Conservation (phyloP, 2,113 vertebrate species). For the Progne subis region DNA sequence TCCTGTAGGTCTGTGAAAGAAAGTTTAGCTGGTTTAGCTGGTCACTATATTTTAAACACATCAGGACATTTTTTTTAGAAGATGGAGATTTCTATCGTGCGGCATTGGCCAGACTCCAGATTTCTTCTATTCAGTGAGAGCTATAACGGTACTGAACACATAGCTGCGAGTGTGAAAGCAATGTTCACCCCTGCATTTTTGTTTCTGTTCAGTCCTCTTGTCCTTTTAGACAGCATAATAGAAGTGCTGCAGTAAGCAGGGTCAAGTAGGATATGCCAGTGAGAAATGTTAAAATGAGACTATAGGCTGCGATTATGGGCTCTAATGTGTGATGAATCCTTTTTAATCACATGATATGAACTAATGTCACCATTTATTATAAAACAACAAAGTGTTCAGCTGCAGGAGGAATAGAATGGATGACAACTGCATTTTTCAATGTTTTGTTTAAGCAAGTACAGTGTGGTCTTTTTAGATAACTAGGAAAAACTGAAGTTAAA, state of each 20-base stretch:
- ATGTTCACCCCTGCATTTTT: conserved; percentile 87
- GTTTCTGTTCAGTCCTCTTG: conserved; percentile 87
- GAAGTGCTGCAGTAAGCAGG: conserved; percentile 91
- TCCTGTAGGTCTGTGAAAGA: not conserved
- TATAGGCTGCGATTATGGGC: conserved; percentile 87
- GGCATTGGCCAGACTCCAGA: conserved; percentile 84
- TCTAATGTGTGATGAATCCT: conserved; percentile 84
- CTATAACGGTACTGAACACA: conserved; percentile 67
- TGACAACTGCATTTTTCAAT: conserved; percentile 85
- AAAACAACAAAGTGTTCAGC: conserved; percentile 83
- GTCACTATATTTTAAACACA: conserved; percentile 57
- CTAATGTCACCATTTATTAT: conserved; percentile 89
- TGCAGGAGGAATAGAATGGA: conserved; percentile 81
- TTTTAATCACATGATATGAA: conserved; percentile 87
- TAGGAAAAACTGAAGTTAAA: conserved; percentile 57
- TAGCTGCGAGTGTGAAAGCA: conserved; percentile 81
- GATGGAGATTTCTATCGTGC: conserved; percentile 71
- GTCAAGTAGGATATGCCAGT: conserved; percentile 82
- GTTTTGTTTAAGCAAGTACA: conserved; percentile 74
- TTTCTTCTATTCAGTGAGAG: conserved; percentile 81
- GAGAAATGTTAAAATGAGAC: conserved; percentile 81
- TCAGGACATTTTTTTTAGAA: conserved; percentile 59
- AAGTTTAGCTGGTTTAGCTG: not conserved
- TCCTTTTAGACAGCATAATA: conserved; percentile 87
- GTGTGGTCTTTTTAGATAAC: conserved; percentile 60